Evolutionary conservation across 2,113 vertebrate species (phyloP).

Genomic region (Calidris pygmaea): DNA sequence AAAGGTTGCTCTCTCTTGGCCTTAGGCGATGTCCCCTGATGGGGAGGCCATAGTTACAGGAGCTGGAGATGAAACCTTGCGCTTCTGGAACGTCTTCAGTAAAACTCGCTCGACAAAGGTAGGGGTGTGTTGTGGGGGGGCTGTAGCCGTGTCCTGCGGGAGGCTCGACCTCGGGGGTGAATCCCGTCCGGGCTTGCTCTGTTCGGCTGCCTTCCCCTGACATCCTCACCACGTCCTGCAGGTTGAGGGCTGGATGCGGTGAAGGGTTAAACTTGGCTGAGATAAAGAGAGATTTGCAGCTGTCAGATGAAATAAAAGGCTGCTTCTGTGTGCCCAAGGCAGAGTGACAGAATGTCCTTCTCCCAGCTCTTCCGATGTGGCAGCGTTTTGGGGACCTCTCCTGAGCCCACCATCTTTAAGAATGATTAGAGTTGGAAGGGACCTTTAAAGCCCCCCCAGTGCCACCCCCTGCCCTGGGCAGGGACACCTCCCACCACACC

Average conservation of each 20-base stretch:
- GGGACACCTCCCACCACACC: too few relatives aligned
- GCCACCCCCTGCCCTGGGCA: too few relatives aligned
- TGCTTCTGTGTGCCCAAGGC: background rate
- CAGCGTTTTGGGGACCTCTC: fast-evolving
- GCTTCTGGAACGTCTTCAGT: constrained; percentile 99
- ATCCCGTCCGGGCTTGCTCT: fast-evolving
- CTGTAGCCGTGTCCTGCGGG: background rate
- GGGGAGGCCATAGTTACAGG: constrained; percentile 99
- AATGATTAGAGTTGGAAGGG: too few relatives aligned
- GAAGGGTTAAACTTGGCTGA: background rate
- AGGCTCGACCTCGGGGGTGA: background rate
- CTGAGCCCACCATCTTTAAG: too few relatives aligned
- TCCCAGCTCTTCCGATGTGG: background rate
- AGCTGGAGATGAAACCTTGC: constrained; percentile 93
- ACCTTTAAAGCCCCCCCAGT: too few relatives aligned
- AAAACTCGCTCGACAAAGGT: constrained; percentile 98
- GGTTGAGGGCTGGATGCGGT: background rate
- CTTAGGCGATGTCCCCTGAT: constrained; percentile 95
- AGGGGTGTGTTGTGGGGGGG: background rate
- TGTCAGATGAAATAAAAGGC: background rate
- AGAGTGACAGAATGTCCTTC: background rate
- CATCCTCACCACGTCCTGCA: background rate
- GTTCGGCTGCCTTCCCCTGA: background rate
- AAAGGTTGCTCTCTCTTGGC: background rate
- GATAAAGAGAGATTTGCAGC: background rate